Evolutionary conservation across 2,797 vertebrate genomes (phyloP), one percentile per base, ranked within the genome.

Genomic region (Pipistrellus pygmaeus): DNA sequence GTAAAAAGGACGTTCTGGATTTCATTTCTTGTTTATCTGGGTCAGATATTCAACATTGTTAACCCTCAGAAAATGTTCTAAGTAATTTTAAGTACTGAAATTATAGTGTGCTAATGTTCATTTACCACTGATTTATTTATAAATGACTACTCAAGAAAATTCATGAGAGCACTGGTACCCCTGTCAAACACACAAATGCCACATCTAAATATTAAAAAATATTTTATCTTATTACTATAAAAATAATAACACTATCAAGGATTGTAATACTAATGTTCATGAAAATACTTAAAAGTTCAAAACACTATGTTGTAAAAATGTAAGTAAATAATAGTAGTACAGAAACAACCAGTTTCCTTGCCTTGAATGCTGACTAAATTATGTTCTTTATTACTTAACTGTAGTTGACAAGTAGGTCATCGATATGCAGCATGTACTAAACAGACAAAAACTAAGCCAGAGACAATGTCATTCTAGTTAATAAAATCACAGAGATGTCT

Each of bases 111-210:
- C 76, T 85, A 88, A 80, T 78, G 1, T 55, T 92, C 41, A 83
- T n/a, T 87, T 90, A 73, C 2, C 21, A 68, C 2, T 38, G 55
- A 85, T 69, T 53, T 69, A 86, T 90, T 77, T 72, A 30, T 60
- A 44, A 78, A 44, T 62, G 23, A 38, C 3, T 30, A 15, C 6
- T 72, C 55, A 93, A 94, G 69, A 89, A 89, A 92, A 83, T 86
- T 3, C 10, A 46, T 55, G 27, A 75, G 55, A 85, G 4, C 25
- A 46, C 14, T 60, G 35, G 2, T 15, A 87, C 68, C 6, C 18
- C 64, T 85, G 64, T 75, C 68, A 66, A 13, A 84, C 7, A 32
- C 4, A 69, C 14, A 38, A 44, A 66, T 21, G 6, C 69, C 41
- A 68, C 9, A 27, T 73, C 1, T 91, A 94, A 85, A 44, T 83